Evolutionary conservation across 2,888 invertebrate species (phyloP), one percentile per base, ranked within the genome.

Genomic region (Fragum whitleyi): DNA sequence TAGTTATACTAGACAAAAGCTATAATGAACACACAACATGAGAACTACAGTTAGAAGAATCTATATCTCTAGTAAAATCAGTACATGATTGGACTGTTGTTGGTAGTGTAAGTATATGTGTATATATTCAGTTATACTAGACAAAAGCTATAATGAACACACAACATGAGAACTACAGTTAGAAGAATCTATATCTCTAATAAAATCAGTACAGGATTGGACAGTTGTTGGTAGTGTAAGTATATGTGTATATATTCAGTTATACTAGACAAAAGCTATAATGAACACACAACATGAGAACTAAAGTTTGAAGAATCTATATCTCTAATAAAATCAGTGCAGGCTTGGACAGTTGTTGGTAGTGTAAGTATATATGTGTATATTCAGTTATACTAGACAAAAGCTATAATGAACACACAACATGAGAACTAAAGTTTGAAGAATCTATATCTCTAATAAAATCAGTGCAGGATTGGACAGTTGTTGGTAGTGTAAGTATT

Each of bases 291-390:
- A 0, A 95, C 95, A n/a, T 96, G 96, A 0, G 94, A 96, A 51
- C 94, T 96, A 76, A 96, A 97, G 92, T 89, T 97, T 32, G 95
- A 95, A 21, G 97, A 97, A 94, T 96, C 97, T 0, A 95, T 95
- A 75, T 95, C 97, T 0, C 94, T 97, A 2, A 94, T 97, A 9
- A 94, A 95, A 68, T 96, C 97, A 0, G 92, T 97, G 70, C 95
- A 95, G 1, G 95, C 95, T 71, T 97, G 97, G 96, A 94, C 92
- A 80, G 96, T 97, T 0, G 95, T 95, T 2, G 95, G 95, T 68
- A 95, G 95, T 86, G 94, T 94, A 77, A 76, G 77, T 77, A 19
- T 9, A 59, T n/a, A n/a, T n/a, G n/a, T n/a, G n/a, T n/a, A n/a
- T n/a, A 9, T 39, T 39, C 39, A 39, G 39, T 39, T 39, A 39